phyloP scores from a whole-genome alignment of 2,113 vertebrate genomes.

The Semicossyphus pulcher region DNA sequence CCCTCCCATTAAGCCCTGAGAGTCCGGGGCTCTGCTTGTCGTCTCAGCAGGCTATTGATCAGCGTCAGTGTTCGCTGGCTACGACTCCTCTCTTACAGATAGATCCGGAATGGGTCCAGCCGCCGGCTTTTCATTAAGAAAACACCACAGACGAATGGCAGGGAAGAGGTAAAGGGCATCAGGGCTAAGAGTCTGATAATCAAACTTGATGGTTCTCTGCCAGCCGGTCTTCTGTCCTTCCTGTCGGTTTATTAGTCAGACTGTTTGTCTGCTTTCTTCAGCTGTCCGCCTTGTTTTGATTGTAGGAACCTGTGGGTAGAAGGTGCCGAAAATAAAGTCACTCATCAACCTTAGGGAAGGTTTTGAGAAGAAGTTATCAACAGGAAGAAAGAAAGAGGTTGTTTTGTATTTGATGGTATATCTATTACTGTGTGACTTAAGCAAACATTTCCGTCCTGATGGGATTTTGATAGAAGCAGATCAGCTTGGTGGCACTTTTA shows the following conservation, averaged over 20 bases:
- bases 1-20: conserved; percentile 63
- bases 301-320: conserved; percentile 36
- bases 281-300: conserved; percentile 41
- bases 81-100: conserved; percentile 51
- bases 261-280: conserved; percentile 65
- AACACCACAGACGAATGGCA: conserved; percentile 60
- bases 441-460: conserved; percentile 21
- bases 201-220: conserved; percentile 60
- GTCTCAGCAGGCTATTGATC: conserved; percentile 72
- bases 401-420: neutral
- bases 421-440: neutral
- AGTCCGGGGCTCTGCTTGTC: conserved; percentile 51
- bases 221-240: conserved; percentile 44
- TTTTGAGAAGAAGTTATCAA: conserved; percentile 29
- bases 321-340: conserved; percentile 28
- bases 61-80: conserved; percentile 44
- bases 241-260: conserved; percentile 56
- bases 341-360: conserved; percentile 9
- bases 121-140: conserved; percentile 71
- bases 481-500: conserved; percentile 18
- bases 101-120: conserved; percentile 53
- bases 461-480: conserved; percentile 39
- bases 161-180: conserved; percentile 69
- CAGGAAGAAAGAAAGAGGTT: neutral
- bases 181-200: conserved; percentile 70